Base-by-base conservation (phyloP, 1,140 invertebrate genomes). In the Lepidurus packardi region DNA sequence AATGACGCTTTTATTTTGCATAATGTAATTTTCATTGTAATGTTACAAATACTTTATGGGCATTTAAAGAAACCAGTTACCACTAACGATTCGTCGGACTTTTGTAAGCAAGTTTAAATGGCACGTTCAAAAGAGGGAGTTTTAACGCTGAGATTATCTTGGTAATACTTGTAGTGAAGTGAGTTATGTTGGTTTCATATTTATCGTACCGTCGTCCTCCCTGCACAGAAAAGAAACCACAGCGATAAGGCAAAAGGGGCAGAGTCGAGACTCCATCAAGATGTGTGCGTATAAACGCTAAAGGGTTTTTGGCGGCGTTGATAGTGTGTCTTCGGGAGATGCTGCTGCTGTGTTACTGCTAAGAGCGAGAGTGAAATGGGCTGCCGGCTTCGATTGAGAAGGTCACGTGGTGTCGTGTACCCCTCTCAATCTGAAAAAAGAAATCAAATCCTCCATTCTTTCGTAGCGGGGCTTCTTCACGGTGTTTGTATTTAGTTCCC, bases 401-500 rank as follows among this genome's bases (percentile, higher is more conserved):
- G 53, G 53, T 65, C 53, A 21, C 53, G 21, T 16, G 13, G 53
- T 65, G 16, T 1, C 53, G 21, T 34, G n/a, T 65, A 7, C 53
- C 53, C 53, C 10, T 65, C 53, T 65, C 53, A 21, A 65, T 65
- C 53, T 65, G 21, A 4, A 7, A 21, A 65, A 65, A 65, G 53
- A 21, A 65, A 65, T 65, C 53, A n/a, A 65, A 65, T 65, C 53
- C 21, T 21, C 16, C 53, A 7, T 65, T 21, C 21, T 65, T 65
- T 65, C 21, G 16, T 65, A 65, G 53, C 53, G 53, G 53, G 21
- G 16, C 53, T 65, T 65, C 53, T 65, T 65, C 21, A 21, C 21
- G 53, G 53, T 65, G 53, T 65, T 65, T 65, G 53, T 65, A 65
- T 65, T 65, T 65, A 65, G 53, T 65, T 65, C 16, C 53, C 34